phyloP scores from a whole-genome alignment of 1,140 invertebrate species.

The Eriosoma lanigerum region DNA sequence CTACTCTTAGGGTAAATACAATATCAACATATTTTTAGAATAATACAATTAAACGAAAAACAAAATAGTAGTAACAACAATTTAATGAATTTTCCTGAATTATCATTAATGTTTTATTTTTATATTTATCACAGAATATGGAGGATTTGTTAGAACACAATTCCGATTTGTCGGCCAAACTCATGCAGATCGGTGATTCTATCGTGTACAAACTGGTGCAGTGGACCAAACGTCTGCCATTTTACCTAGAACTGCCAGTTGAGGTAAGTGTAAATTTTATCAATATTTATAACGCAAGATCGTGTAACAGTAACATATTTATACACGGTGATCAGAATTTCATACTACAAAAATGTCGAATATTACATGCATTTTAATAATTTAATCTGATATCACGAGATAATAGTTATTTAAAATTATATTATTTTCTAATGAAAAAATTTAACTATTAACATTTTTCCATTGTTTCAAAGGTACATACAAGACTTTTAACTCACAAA shows the following conservation, averaged over 20 bases:
- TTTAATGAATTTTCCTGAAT: neutral
- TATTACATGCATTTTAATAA: too few relatives aligned
- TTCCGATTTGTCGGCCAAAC: slow-evolving; percentile 85
- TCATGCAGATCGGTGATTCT: slow-evolving; percentile 92
- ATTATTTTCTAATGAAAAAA: too few relatives aligned
- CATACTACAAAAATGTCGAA: too few relatives aligned
- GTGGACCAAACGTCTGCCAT: slow-evolving; percentile 96
- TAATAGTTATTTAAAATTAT: too few relatives aligned
- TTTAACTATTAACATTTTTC: too few relatives aligned
- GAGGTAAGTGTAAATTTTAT: slow-evolving; percentile 65
- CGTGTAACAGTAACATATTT: too few relatives aligned
- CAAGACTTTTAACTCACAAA: slow-evolving; percentile 91
- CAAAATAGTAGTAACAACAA: too few relatives aligned
- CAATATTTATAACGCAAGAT: neutral
- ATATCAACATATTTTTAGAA: neutral
- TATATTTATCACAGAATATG: slow-evolving; percentile 71
- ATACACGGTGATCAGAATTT: neutral
- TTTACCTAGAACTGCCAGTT: slow-evolving; percentile 92
- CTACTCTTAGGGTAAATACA: slow-evolving; percentile 68
- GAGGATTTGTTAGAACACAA: slow-evolving; percentile 87
- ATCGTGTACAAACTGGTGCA: slow-evolving; percentile 96
- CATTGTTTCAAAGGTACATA: slow-evolving; percentile 68
- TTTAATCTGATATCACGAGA: too few relatives aligned
- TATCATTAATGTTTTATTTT: neutral
- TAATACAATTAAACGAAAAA: neutral